phyloP scores from a whole-genome alignment of 2,888 invertebrate genomes.

The Prosapia bicincta region DNA sequence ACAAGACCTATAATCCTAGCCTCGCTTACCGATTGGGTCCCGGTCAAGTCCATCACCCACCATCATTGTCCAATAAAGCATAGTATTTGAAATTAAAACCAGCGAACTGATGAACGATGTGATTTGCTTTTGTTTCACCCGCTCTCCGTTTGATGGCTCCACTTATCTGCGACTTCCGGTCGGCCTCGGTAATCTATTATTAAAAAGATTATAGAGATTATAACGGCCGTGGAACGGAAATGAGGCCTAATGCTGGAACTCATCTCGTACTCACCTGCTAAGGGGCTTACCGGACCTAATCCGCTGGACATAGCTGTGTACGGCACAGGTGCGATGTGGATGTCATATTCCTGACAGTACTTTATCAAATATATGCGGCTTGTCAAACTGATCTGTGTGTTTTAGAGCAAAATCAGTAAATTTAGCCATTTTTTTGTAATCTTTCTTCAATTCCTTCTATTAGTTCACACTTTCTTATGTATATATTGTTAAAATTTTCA shows the following conservation, averaged over 20 bases:
- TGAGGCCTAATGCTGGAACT: constrained; percentile 2
- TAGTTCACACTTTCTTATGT: too few relatives aligned
- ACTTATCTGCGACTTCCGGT: neutral
- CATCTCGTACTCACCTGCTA: neutral
- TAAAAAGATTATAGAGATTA: constrained; percentile 2
- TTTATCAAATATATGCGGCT: too few relatives aligned
- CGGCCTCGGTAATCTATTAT: neutral
- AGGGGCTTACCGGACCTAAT: neutral
- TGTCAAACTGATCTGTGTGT: too few relatives aligned
- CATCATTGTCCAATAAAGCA: neutral
- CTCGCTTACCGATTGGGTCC: too few relatives aligned
- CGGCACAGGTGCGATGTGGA: neutral
- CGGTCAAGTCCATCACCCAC: too few relatives aligned
- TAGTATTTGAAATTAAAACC: neutral
- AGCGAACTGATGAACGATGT: neutral
- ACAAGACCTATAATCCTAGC: neutral
- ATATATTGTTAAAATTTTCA: too few relatives aligned
- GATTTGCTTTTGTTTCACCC: neutral
- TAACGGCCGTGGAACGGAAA: neutral
- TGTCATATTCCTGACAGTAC: too few relatives aligned
- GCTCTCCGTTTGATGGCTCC: neutral
- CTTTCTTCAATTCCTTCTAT: too few relatives aligned
- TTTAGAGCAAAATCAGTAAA: too few relatives aligned
- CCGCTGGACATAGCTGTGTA: neutral
- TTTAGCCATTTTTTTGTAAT: too few relatives aligned